Conservation (phyloP, 2,888 invertebrate species). For the Bombylius discolor region DNA sequence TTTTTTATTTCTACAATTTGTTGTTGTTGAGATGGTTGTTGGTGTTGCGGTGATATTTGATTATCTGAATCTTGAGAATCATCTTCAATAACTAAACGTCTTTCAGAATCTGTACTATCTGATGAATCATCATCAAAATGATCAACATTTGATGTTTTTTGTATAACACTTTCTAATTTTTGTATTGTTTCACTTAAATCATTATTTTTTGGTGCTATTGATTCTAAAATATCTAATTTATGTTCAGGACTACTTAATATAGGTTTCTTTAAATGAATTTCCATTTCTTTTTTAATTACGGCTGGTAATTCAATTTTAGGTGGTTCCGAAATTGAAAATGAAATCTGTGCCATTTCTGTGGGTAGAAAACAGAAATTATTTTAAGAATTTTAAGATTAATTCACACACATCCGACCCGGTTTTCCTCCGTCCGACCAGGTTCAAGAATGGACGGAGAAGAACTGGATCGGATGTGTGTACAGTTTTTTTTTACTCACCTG, state of each 20-base stretch:
- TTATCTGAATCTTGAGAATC: slow-evolving; percentile 29
- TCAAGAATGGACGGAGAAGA: no score
- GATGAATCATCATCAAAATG: slow-evolving; percentile 44
- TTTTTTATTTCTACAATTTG: not conserved
- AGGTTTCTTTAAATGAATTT: slow-evolving; percentile 20
- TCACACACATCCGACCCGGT: no score
- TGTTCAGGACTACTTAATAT: slow-evolving; percentile 29
- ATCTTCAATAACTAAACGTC: slow-evolving; percentile 45
- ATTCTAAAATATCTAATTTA: slow-evolving; percentile 30
- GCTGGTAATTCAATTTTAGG: slow-evolving; percentile 24
- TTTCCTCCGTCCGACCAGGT: no score
- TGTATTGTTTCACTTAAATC: slow-evolving; percentile 50
- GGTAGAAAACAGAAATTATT: no score
- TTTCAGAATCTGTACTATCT: slow-evolving; percentile 52
- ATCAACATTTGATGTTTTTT: slow-evolving; percentile 17
- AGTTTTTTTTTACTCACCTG: no score
- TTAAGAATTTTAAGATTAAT: no score
- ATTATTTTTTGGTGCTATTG: slow-evolving; percentile 40
- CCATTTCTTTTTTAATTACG: slow-evolving; percentile 18
- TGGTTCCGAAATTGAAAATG: slow-evolving; percentile 19
- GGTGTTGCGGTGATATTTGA: not conserved
- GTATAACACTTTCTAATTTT: slow-evolving; percentile 39
- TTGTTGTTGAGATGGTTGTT: no score
- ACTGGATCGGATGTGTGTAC: no score
- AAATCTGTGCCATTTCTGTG: not conserved